Conservation (phyloP, 2,888 invertebrate genomes). For the Adela reaumurella region DNA sequence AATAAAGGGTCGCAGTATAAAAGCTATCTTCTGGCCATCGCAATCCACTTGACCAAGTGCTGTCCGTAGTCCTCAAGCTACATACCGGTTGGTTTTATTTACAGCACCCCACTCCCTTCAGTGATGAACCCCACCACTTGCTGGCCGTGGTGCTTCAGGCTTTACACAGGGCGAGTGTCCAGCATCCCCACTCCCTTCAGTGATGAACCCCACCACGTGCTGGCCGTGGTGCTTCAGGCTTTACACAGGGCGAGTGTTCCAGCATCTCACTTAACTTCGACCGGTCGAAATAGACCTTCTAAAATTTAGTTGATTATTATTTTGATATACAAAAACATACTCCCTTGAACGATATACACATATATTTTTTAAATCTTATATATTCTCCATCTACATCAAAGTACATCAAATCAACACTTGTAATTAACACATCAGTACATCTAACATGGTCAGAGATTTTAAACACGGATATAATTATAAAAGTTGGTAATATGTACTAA, state of each 20-base stretch:
- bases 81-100: not conserved
- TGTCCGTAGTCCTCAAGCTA: not conserved
- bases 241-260: not conserved
- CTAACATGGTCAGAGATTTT: not conserved
- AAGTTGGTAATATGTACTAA: not conserved
- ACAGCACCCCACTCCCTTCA: not conserved
- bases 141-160: not conserved
- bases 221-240: not conserved
- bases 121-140: not conserved
- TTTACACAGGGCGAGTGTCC: not conserved
- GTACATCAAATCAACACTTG: constrained; percentile 4
- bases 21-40: not conserved
- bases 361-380: too few relatives aligned
- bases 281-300: not conserved
- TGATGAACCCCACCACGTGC: not conserved
- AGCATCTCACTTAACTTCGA: constrained; percentile 1
- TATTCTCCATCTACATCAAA: constrained; percentile 4
- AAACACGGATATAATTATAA: too few relatives aligned
- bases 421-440: not conserved
- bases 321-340: not conserved
- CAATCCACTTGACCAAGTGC: not conserved
- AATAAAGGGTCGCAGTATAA: not conserved
- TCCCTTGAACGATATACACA: too few relatives aligned
- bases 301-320: constrained; percentile 2
- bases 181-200: not conserved